These are phyloP conservation scores for Mus caroli DNA, from an alignment of 2,797 vertebrate species.

Conservation along the genomic window DNA sequence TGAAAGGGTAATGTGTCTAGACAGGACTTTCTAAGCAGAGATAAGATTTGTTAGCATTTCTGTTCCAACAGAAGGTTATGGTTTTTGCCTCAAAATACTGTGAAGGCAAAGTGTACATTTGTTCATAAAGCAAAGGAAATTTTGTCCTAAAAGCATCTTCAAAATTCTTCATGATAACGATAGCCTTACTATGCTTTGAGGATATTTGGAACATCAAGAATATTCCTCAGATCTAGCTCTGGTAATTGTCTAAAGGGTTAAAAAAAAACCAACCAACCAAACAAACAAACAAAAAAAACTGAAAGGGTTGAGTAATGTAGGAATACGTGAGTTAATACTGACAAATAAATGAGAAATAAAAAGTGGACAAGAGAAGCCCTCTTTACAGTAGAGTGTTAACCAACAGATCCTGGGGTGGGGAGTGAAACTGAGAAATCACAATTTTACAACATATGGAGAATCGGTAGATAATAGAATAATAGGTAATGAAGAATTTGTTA, in stretches of 20 bases:
- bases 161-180: neutral
- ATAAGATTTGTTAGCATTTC: slow-evolving; percentile 85
- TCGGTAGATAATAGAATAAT: neutral
- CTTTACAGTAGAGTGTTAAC: neutral
- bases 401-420: neutral
- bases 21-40: slow-evolving; percentile 89
- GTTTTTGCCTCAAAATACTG: slow-evolving; percentile 14
- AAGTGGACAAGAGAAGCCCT: neutral
- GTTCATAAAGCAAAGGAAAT: slow-evolving; percentile 54
- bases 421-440: neutral
- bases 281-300: neutral
- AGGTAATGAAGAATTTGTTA: neutral
- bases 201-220: neutral
- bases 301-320: neutral
- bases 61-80: slow-evolving; percentile 57
- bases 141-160: slow-evolving; percentile 8
- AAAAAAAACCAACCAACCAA: too few relatives aligned
- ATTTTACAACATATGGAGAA: neutral
- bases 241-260: neutral
- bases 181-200: neutral
- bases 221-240: neutral
- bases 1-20: slow-evolving; percentile 87
- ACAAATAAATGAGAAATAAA: slow-evolving; percentile 9
- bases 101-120: slow-evolving; percentile 60
- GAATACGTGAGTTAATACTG: neutral